Base-by-base conservation (phyloP, 2,888 invertebrate genomes). In the Lepidochrysops patricia region DNA sequence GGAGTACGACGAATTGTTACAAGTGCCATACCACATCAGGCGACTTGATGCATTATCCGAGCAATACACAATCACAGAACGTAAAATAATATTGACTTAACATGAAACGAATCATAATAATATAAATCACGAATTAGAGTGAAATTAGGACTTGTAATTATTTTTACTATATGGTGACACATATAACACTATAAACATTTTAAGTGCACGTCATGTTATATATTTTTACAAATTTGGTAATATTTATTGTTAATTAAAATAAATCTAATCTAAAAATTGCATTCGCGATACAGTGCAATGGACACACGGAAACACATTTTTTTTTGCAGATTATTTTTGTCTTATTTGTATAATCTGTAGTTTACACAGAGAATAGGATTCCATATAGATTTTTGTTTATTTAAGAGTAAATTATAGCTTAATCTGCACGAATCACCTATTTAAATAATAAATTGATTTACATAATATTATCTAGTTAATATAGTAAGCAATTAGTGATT, bases 11-110 rank as follows among this genome's bases (percentile, higher is more conserved):
- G 84, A 79, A 88, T 88, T 71, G 87, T 88, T 77, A 89, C 87
- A 74, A 89, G 87, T 82, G 89, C 89, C 89, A 89, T 89, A 79
- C 81, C 88, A 89, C 85, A 85, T 80, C 79, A 82, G 73, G 77
- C 75, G 76, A 80, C 81, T 74, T 77, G 72, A 81, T 80, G 78
- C 84, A 86, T 86, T 80, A 80, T 82, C 77, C 73, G 75, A 79
- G 76, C 77, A 82, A 78, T 76, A 77, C 72, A 80, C 81, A 82
- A 82, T 82, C 84, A 84, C 84, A 80, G 78, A 78, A 72, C 80
- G 71, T 77, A 72, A 77, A 80, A 76, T 79, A 69, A 68, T 70
- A 80, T 74, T 74, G 79, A 81, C 77, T 74, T 80, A 81, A 75
- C 81, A 79, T 72, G 67, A 66, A 77, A 80, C 71, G 79, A 79